These are phyloP conservation scores for Tenebrosternarchus preto DNA, from an alignment of 2,113 vertebrate genomes.

Conservation along the genomic window DNA sequence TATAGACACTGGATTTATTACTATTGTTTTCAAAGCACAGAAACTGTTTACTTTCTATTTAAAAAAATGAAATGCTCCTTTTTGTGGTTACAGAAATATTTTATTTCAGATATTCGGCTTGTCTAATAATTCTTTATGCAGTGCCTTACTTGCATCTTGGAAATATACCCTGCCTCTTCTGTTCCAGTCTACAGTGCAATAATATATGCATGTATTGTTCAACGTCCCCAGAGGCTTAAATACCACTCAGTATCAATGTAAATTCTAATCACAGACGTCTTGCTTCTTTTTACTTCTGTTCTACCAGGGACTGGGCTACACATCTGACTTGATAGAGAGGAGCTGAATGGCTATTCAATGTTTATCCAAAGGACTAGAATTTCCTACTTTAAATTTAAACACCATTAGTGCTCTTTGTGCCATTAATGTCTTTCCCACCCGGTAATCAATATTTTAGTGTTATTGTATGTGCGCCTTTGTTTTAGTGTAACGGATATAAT, in stretches of 20 bases:
- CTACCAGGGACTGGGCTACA: not conserved
- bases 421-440: not conserved
- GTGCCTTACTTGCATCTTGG: not conserved
- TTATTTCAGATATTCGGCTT: not conserved
- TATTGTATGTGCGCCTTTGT: not conserved
- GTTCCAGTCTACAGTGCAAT: not conserved
- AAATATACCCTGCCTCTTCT: not conserved
- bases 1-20: not conserved
- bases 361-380: not conserved
- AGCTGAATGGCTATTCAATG: not conserved
- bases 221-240: not conserved
- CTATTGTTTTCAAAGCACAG: not conserved
- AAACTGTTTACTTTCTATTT: not conserved
- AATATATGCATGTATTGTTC: not conserved
- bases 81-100: not conserved
- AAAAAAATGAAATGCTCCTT: too few species aligned
- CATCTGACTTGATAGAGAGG: not conserved
- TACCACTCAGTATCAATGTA: not conserved
- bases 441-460: not conserved
- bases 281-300: not conserved
- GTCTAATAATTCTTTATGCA: slow-evolving; percentile 1
- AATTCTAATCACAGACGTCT: not conserved
- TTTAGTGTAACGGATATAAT: not conserved
- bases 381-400: not conserved
- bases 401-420: not conserved